Percentiles rank a stretch among this genome's conserved stretches.
These are phyloP conservation scores for Drosophila hamatofila DNA, from an alignment of 2,888 invertebrate species.

Conservation along the genomic window DNA sequence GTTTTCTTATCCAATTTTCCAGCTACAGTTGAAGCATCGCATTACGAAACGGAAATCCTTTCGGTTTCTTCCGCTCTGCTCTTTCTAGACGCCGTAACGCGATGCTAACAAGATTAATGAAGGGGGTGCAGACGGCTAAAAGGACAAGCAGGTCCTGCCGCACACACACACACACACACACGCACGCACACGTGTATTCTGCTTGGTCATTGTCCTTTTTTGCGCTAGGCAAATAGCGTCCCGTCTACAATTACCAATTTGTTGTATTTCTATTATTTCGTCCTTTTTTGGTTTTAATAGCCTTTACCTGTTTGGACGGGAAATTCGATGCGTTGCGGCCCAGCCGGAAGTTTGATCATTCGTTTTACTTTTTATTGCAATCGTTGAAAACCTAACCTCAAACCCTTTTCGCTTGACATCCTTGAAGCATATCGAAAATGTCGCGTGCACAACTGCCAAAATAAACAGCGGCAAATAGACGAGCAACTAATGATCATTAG, in stretches of 20 bases:
- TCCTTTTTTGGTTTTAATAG: slow-evolving; percentile 41
- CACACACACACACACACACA: slow-evolving; percentile 23
- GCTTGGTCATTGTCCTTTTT: slow-evolving; percentile 80
- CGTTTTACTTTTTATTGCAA: slow-evolving; percentile 70
- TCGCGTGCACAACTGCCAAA: slow-evolving; percentile 52
- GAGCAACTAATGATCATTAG: slow-evolving; percentile 23
- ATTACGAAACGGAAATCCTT: slow-evolving; percentile 82
- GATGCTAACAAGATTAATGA: slow-evolving; percentile 77
- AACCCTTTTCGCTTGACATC: slow-evolving; percentile 49
- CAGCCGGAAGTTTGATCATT: slow-evolving; percentile 75
- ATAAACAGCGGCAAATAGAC: slow-evolving; percentile 7
- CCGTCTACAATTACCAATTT: slow-evolving; percentile 54
- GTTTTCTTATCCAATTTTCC: slow-evolving; percentile 59
- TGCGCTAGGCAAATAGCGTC: slow-evolving; percentile 74
- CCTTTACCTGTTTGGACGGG: slow-evolving; percentile 44
- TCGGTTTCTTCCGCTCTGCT: slow-evolving; percentile 75
- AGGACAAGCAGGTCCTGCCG: slow-evolving; percentile 58
- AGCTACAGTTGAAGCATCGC: slow-evolving; percentile 50
- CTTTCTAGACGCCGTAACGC: slow-evolving; percentile 30
- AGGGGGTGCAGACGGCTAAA: slow-evolving; percentile 66
- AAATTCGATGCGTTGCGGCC: slow-evolving; percentile 20
- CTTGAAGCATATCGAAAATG: slow-evolving; percentile 33
- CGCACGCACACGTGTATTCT: slow-evolving; percentile 54
- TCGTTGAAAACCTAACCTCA: slow-evolving; percentile 26
- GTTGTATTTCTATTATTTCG: slow-evolving; percentile 7